Percentiles rank a stretch among this genome's conserved stretches.
These are phyloP conservation scores for Drosophila leonis DNA, from an alignment of 2,888 invertebrate species.

Conservation along the genomic window DNA sequence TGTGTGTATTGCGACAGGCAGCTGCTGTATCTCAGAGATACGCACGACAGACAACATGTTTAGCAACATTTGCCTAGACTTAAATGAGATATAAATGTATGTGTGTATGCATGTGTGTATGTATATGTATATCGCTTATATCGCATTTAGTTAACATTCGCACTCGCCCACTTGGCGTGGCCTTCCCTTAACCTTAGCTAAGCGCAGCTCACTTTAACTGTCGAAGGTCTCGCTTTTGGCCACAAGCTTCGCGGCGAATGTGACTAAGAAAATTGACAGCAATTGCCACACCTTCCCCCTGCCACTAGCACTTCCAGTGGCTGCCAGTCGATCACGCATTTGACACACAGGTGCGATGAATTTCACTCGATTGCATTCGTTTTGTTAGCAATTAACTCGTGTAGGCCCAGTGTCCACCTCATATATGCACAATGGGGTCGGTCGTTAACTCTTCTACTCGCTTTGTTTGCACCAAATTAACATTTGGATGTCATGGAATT, in stretches of 20 bases:
- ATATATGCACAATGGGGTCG: conserved; percentile 43
- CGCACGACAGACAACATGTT: conserved; percentile 40
- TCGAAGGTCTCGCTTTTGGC: conserved; percentile 45
- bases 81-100: conserved; percentile 6
- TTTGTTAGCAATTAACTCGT: conserved; percentile 50
- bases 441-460: conserved; percentile 52
- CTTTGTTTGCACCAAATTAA: conserved; percentile 40
- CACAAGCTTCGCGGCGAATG: conserved; percentile 40
- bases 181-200: conserved; percentile 63
- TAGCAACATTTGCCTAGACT: conserved; percentile 60
- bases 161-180: conserved; percentile 57
- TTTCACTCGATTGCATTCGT: conserved; percentile 43
- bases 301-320: neutral
- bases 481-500: conserved; percentile 43
- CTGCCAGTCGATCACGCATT: conserved; percentile 14
- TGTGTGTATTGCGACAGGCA: conserved; percentile 29
- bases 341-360: conserved; percentile 25
- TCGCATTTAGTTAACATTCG: conserved; percentile 32
- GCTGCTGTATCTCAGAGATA: conserved; percentile 51
- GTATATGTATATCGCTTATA: neutral
- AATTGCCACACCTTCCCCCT: neutral
- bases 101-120: neutral
- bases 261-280: conserved; percentile 26
- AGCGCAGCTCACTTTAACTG: conserved; percentile 39
- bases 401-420: conserved; percentile 42